phyloP scores from a whole-genome alignment of 2,888 invertebrate species.

The Ophioninae sp. region DNA sequence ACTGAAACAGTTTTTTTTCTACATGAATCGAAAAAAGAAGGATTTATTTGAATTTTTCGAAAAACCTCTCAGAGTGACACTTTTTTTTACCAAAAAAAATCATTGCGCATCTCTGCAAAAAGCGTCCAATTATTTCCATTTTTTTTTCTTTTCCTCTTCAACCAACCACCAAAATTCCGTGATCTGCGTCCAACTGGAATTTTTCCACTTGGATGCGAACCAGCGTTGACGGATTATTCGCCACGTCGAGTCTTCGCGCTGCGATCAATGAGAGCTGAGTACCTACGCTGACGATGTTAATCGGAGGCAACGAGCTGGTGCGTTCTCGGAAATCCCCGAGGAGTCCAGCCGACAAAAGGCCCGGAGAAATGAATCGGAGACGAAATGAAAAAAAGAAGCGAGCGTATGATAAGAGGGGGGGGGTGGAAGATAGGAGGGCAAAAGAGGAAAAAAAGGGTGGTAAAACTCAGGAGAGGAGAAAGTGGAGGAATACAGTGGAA shows the following conservation, averaged over 20 bases:
- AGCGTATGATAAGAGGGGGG: constrained; percentile 9
- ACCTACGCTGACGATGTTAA: no score
- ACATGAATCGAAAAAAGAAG: no score
- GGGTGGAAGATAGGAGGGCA: neutral
- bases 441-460: no score
- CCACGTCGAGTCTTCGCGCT: constrained; percentile 44
- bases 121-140: neutral
- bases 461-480: neutral
- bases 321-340: constrained; percentile 27
- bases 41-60: no score
- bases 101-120: no score
- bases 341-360: constrained; percentile 51
- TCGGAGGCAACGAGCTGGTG: constrained; percentile 41
- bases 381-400: neutral
- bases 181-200: neutral
- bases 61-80: no score
- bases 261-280: constrained; percentile 41
- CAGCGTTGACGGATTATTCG: constrained; percentile 21
- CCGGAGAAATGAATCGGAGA: constrained; percentile 1
- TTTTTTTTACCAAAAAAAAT: no score
- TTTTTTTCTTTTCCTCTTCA: neutral
- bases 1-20: no score
- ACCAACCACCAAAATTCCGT: neutral
- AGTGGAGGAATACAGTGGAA: neutral
- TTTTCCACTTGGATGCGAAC: constrained; percentile 23